Conservation (phyloP, 2,113 vertebrate species). For the Hippocampus mohnikei region DNA sequence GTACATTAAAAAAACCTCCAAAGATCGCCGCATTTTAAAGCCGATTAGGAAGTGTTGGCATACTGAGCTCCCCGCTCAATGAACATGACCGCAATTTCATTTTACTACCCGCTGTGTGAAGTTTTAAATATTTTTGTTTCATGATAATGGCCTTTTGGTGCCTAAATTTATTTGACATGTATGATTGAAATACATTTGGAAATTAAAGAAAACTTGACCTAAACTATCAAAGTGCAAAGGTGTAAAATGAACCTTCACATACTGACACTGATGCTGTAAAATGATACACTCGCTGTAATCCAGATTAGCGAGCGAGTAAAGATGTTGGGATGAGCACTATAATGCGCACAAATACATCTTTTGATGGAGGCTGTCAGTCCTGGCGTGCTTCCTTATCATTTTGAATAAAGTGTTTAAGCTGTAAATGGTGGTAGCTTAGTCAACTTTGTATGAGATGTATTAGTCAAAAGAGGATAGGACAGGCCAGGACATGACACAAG, state of each 20-base stretch:
- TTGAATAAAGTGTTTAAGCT: conserved; percentile 40
- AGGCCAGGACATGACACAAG: conserved; percentile 8
- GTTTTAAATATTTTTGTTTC: background rate
- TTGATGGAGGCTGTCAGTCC: conserved; percentile 49
- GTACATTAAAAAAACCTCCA: background rate
- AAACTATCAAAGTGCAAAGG: background rate
- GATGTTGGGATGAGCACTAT: conserved; percentile 59
- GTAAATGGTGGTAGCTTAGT: conserved; percentile 14
- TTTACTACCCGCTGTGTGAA: background rate
- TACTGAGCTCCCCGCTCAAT: background rate
- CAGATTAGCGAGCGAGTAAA: conserved; percentile 60
- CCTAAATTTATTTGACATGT: background rate
- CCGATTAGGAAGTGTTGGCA: background rate
- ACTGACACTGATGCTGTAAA: conserved; percentile 27
- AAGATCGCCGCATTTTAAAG: conserved; percentile 1
- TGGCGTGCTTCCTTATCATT: conserved; percentile 30
- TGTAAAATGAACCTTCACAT: conserved; percentile 5
- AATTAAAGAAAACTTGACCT: background rate
- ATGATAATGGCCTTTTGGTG: background rate
- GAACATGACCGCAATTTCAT: background rate
- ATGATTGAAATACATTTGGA: background rate
- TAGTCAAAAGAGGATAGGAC: conserved; percentile 15
- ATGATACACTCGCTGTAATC: conserved; percentile 57
- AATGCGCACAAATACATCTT: conserved; percentile 68
- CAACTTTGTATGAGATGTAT: conserved; percentile 10